Base-by-base conservation (phyloP, 2,797 vertebrate genomes). In the Poecilia picta region DNA sequence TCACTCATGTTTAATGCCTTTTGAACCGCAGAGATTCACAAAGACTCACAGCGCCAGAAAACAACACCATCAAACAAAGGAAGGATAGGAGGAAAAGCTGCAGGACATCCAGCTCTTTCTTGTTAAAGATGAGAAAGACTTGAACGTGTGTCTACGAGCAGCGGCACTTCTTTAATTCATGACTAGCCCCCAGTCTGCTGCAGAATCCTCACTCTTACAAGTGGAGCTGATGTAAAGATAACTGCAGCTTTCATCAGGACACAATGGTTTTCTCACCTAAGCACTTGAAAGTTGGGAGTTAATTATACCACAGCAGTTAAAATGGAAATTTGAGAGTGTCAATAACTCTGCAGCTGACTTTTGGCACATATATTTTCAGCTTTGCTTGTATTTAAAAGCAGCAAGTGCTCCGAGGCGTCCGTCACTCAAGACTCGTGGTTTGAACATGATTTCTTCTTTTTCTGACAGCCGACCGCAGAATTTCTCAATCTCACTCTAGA, bases 1-100 rank as follows among this genome's bases (percentile, higher is more conserved):
- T 72, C 11, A 51, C 88, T 94, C 91, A 94, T 93, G 91, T 93
- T 93, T 94, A 93, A 95, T 93, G 93, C 91, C 79, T 91, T 95
- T 93, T 93, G 90, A 94, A 92, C 83, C 77, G 64, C 80, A 83
- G 72, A 84, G 84, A 92, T 92, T 88, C 73, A 83, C 79, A 68
- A 83, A 84, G 88, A 88, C 88, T 85, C 88, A 81, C 82, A 82
- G 81, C 74, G 86, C 91, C 88, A 91, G 86, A 83, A 84, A 83
- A 72, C 70, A 86, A 86, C 80, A 76, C 89, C 89, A 95, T 95
- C 93, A 94, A 94, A 94, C 85, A 88, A 80, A 83, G 82, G 39
- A 70, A 79, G 77, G 82, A 73, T 72, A 62, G 72, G 83, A 39
- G 87, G 81, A 85, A 90, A 88, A 89, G 90, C 92, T 91, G 90